Base-by-base conservation (phyloP, 2,797 vertebrate species). In the Poecile montanus region DNA sequence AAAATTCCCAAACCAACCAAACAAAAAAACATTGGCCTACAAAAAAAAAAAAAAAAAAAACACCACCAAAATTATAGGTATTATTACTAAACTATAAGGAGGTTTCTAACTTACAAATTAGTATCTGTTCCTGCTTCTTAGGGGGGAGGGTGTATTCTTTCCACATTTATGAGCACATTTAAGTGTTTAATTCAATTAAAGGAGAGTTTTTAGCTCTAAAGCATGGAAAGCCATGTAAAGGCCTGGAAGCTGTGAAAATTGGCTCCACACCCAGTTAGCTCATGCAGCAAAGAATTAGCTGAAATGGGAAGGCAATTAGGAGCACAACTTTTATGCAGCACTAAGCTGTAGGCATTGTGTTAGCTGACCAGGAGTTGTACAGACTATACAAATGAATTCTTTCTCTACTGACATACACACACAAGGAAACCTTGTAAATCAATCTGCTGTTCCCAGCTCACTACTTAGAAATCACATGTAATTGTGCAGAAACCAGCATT, bases 201-300 rank as follows among this genome's bases (percentile, higher is more conserved):
- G 34, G n/a, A 42, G 45, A 85, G 80, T 92, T 93, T 66, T 38
- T 85, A 45, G 25, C 88, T 91, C 32, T 56, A 56, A 57, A 76
- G 45, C 19, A 8, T 48, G 61, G 56, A 94, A 88, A 91, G 25
- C 42, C 7, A 5, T 72, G 34, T 81, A 63, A 51, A 50, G 65
- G 48, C 27, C 21, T 81, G 78, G 78, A 97, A 89, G 54, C 82
- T 95, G 86, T 72, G 71, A 94, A 85, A 78, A 75, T 86, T 90
- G 71, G 58, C 72, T 93, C 57, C 21, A 36, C 9, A 89, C 42
- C 36, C 9, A 0, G 58, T 81, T 82, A 88, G 60, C 57, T 91
- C 26, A 61, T 72, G 82, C 93, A 80, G 65, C 82, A 85, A 91
- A 91, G 71, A 71, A 66, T 95, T 66, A 91, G 57, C 88, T 91